Evolutionary conservation across 2,797 vertebrate species (phyloP).

Genomic region (Rachycentron canadum): DNA sequence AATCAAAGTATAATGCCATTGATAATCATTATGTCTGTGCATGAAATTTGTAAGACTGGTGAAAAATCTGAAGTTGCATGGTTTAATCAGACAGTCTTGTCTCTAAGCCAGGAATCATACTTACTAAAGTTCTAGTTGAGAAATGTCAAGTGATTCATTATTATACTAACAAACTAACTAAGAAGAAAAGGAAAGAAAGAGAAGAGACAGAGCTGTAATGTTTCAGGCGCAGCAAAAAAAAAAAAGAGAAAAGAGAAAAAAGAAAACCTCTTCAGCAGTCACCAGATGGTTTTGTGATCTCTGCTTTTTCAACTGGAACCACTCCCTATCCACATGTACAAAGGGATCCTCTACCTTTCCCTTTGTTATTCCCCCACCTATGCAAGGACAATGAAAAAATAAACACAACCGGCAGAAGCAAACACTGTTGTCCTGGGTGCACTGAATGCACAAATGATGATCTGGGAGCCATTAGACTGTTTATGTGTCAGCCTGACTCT

Average conservation of each 20-base stretch:
- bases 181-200: background rate
- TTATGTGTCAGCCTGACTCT: conserved; percentile 72
- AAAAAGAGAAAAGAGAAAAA: no score
- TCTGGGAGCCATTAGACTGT: conserved; percentile 74
- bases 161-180: background rate
- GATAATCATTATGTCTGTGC: background rate
- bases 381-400: conserved; percentile 43
- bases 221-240: background rate
- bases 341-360: conserved; percentile 10
- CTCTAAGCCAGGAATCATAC: background rate
- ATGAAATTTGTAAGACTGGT: background rate
- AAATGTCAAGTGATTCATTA: no score
- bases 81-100: background rate
- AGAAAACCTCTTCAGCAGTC: conserved; percentile 4
- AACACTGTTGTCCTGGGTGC: conserved; percentile 48
- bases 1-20: background rate
- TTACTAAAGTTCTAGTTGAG: background rate
- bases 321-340: background rate
- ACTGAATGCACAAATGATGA: conserved; percentile 59
- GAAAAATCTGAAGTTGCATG: background rate
- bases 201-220: background rate
- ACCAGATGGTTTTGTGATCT: conserved; percentile 34
- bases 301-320: background rate
- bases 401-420: conserved; percentile 51
- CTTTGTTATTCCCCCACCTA: conserved; percentile 34